phyloP scores from a whole-genome alignment of 2,797 vertebrate species.

The Chrysocyon brachyurus region DNA sequence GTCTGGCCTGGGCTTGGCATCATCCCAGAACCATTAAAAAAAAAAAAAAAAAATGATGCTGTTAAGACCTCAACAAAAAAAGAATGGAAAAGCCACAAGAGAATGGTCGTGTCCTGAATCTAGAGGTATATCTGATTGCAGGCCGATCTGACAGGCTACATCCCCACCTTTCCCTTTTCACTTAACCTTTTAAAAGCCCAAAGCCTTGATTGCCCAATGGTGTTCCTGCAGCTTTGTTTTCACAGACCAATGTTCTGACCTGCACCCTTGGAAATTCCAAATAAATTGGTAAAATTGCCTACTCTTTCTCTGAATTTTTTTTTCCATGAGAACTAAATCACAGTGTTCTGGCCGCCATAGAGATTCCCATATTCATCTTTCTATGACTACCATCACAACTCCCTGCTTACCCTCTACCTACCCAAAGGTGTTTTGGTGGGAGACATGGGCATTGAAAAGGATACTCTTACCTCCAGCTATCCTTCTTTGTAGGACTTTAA shows the following conservation, averaged over 20 bases:
- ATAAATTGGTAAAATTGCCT: not conserved
- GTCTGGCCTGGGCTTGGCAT: not conserved
- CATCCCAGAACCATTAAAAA: not conserved
- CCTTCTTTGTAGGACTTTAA: not conserved
- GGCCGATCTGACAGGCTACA: not conserved
- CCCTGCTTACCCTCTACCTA: not conserved
- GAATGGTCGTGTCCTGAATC: not conserved
- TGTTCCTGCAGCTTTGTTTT: not conserved
- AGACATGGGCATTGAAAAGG: not conserved
- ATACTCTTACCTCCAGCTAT: not conserved
- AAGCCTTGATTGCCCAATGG: not conserved
- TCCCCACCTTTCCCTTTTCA: not conserved
- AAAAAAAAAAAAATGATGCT: not conserved
- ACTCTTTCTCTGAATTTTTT: not conserved
- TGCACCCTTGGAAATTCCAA: not conserved
- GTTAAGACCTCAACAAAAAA: conserved; percentile 21
- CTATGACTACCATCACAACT: not conserved
- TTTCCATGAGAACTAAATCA: conserved; percentile 31
- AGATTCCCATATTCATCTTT: conserved; percentile 9
- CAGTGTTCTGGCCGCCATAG: not conserved
- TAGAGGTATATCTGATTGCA: not conserved
- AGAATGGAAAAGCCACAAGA: not conserved
- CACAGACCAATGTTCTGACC: not conserved
- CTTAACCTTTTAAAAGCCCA: not conserved
- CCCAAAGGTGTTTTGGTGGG: not conserved